Evolutionary conservation across 2,113 vertebrate genomes (phyloP).

Genomic region (Heptranchias perlo): DNA sequence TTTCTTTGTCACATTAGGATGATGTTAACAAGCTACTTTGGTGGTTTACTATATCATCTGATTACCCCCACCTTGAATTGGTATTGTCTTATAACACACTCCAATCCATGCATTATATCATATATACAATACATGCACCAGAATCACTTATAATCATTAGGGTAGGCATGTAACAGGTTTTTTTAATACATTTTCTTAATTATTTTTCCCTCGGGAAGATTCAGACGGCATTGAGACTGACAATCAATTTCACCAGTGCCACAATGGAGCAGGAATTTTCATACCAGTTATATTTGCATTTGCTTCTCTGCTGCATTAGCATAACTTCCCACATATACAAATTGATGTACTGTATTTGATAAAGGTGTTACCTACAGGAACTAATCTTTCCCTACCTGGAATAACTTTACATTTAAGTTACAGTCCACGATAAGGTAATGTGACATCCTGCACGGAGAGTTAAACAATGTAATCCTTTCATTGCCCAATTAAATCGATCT

Average conservation of each 20-base stretch:
- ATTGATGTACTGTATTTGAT: not conserved
- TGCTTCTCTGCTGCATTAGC: not conserved
- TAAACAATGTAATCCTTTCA: not conserved
- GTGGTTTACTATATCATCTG: not conserved
- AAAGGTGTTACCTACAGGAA: too few species aligned
- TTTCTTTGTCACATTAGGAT: too few species aligned
- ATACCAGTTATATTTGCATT: not conserved
- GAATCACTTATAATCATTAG: not conserved
- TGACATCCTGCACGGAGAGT: not conserved
- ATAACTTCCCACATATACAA: not conserved
- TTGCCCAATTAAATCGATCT: not conserved
- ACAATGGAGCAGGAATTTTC: not conserved
- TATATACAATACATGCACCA: not conserved
- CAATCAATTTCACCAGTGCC: not conserved
- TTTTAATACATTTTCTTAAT: not conserved
- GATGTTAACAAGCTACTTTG: not conserved
- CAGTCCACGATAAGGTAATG: not conserved
- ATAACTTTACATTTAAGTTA: not conserved
- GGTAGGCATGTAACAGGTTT: not conserved
- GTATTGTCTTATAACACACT: not conserved
- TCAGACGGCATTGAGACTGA: not conserved
- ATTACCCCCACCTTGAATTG: not conserved
- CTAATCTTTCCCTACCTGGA: not conserved
- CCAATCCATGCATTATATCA: not conserved
- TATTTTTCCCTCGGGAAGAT: not conserved